Percentiles rank a stretch among this genome's conserved stretches.
Conservation (phyloP, 2,113 vertebrate species). For the Mustela lutreola region DNA sequence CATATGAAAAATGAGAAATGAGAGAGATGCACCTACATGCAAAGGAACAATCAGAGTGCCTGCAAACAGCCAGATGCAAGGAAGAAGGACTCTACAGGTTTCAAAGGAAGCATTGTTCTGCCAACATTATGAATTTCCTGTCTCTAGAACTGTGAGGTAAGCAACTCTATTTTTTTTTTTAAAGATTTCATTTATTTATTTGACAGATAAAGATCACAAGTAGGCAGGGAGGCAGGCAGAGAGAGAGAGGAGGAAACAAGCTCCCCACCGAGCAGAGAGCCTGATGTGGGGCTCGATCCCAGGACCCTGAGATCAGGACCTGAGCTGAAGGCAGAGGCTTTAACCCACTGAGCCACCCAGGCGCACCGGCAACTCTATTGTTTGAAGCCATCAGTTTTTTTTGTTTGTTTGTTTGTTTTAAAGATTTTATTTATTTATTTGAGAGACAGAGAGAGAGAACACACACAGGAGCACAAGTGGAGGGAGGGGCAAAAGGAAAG, state of each 20-base stretch:
- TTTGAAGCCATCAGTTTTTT: background rate
- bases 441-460: background rate
- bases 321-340: too few relatives aligned
- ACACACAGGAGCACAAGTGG: background rate
- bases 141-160: background rate
- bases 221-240: too few relatives aligned
- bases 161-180: background rate
- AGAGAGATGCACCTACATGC: background rate
- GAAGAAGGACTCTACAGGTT: background rate
- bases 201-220: too few relatives aligned
- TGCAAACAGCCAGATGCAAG: background rate
- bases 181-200: too few relatives aligned
- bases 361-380: background rate
- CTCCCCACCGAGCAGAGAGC: too few relatives aligned
- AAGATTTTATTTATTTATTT: background rate
- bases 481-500: background rate
- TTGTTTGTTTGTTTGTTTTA: background rate
- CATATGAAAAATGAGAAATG: accelerated
- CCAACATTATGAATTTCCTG: background rate
- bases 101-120: background rate
- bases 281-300: too few relatives aligned
- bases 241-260: too few relatives aligned
- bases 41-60: background rate
- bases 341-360: too few relatives aligned
- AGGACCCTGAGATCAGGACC: too few relatives aligned